phyloP scores from a whole-genome alignment of 2,888 invertebrate species.

The Dryadula phaetusa region DNA sequence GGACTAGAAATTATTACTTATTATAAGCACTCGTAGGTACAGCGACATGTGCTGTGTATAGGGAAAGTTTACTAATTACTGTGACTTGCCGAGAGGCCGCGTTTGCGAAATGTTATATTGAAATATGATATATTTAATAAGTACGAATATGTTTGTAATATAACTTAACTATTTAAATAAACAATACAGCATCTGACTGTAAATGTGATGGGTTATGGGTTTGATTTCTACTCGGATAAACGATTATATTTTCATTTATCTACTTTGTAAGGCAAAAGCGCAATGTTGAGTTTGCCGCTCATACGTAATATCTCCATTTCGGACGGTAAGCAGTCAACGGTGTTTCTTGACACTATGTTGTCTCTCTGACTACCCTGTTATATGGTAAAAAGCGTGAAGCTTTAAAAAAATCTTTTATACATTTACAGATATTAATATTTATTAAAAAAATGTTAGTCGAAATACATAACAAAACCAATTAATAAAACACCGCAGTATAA shows the following conservation, averaged over 20 bases:
- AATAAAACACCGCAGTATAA: not conserved
- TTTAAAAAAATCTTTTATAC: too few relatives aligned
- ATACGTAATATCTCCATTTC: too few relatives aligned
- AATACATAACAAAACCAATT: not conserved
- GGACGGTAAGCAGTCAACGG: too few relatives aligned
- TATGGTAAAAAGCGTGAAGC: too few relatives aligned
- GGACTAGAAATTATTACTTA: slow-evolving; percentile 34
- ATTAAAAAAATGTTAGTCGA: not conserved
- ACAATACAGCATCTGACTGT: too few relatives aligned
- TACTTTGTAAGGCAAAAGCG: too few relatives aligned
- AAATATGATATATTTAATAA: not conserved
- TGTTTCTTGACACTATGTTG: too few relatives aligned
- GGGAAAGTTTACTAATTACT: slow-evolving; percentile 37
- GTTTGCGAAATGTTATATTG: slow-evolving; percentile 6
- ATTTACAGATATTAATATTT: not conserved
- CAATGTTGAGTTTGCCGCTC: too few relatives aligned
- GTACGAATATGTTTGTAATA: not conserved
- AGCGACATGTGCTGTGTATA: slow-evolving; percentile 37
- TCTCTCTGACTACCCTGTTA: too few relatives aligned
- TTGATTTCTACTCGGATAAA: too few relatives aligned
- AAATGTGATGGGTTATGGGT: too few relatives aligned
- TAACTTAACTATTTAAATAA: not conserved
- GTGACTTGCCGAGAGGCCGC: slow-evolving; percentile 28
- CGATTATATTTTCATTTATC: too few relatives aligned
- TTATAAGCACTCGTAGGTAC: slow-evolving; percentile 23